phyloP scores from a whole-genome alignment of 2,113 vertebrate species.

The Tringa solitaria region DNA sequence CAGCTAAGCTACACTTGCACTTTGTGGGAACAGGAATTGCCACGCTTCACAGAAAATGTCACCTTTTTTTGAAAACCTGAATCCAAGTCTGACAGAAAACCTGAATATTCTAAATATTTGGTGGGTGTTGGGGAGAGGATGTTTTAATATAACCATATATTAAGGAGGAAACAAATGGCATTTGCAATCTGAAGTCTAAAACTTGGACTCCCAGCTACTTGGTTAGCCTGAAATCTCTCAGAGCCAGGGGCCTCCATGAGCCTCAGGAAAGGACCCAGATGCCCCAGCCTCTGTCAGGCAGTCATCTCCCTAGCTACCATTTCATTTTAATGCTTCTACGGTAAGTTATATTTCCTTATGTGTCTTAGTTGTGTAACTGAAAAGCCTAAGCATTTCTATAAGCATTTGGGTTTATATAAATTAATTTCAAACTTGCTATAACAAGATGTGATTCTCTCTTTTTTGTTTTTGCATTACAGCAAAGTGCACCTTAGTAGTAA shows the following conservation, averaged over 20 bases:
- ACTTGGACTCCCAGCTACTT: background rate
- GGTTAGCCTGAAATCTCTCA: background rate
- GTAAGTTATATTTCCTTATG: background rate
- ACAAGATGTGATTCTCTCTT: background rate
- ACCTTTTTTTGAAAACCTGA: background rate
- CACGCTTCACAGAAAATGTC: background rate
- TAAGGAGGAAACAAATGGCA: background rate
- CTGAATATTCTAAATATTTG: background rate
- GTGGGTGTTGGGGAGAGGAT: background rate
- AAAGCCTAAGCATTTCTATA: background rate
- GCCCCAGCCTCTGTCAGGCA: background rate
- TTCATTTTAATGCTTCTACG: background rate
- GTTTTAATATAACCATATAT: rapidly evolving
- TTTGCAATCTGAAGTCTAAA: background rate
- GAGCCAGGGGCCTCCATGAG: rapidly evolving
- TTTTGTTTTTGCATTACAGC: background rate
- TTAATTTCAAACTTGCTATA: background rate
- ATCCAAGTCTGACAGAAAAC: background rate
- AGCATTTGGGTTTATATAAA: background rate
- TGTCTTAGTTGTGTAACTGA: background rate
- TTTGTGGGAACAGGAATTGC: background rate
- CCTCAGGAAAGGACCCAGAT: no score
- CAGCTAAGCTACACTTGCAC: background rate
- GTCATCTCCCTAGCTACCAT: background rate
- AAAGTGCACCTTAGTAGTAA: background rate